Evolutionary conservation across 2,888 invertebrate species (phyloP), one percentile per base, ranked within the genome.

Genomic region (Tenthredo notha): DNA sequence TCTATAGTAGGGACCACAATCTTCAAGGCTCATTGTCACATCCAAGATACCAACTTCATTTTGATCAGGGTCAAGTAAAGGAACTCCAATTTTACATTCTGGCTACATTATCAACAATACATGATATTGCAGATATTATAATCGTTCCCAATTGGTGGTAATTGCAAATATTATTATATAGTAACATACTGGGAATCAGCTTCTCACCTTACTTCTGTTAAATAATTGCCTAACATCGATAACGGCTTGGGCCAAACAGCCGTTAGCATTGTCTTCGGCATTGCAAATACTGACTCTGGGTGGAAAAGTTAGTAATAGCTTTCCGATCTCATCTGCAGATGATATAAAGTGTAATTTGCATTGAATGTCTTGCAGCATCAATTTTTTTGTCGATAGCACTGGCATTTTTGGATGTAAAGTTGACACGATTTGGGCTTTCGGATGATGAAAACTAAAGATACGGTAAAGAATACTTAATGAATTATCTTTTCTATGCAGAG

Each of bases 321-420:
- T 88, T 86, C 89, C 89, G 80, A 93, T 93, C 87, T 92, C 90
- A 50, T 91, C 88, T 77, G 88, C 85, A 9, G 91, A 85, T 18
- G 93, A 92, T 86, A 93, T 90, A 84, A 93, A 93, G 84, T 92
- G 90, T 84, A 93, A 88, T 87, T 92, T 93, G 84, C 92, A 93
- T 50, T 88, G 90, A 18, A 93, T 87, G 85, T 92, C 90, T 84
- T 92, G 88, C 10, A 93, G 88, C 77, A 87, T 86, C 18, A 92
- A 40, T 86, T 87, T 90, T 85, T 92, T 90, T 5, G 89, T 89
- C 18, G 88, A 84, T 74, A 84, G 83, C 85, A 88, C 75, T 50
- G 87, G 15, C 43, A 90, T 87, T 85, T 89, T 90, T 18, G 90
- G 90, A 89, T 88, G 86, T 84, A 89, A 67, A 5, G 89, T 88